Conservation (phyloP, 1,140 invertebrate genomes). For the Heliconius hermathena region DNA sequence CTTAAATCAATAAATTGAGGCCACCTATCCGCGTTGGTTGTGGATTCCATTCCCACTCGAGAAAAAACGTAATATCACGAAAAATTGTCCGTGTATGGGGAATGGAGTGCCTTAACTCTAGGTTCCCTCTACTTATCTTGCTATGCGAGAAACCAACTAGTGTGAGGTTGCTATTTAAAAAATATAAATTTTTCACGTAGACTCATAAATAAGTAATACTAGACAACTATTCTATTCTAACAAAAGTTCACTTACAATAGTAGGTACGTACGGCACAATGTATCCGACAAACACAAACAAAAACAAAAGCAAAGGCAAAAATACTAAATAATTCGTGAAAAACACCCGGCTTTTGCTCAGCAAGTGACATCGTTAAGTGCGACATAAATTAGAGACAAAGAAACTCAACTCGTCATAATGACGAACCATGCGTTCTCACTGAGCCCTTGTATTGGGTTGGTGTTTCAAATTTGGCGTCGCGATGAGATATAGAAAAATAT, state of each 20-base stretch:
- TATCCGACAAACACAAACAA: conserved; percentile 1
- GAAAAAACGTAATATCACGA: too few species aligned
- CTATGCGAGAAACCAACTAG: too few species aligned
- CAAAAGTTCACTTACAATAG: conserved; percentile 1
- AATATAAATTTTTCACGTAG: background rate
- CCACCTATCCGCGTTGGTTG: too few species aligned
- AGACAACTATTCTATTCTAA: background rate
- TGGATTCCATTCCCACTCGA: too few species aligned
- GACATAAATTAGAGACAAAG: conserved; percentile 31
- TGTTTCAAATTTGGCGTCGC: background rate
- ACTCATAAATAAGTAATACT: background rate
- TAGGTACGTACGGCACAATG: background rate
- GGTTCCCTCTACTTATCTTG: too few species aligned
- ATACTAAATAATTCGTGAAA: conserved; percentile 13
- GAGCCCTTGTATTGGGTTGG: background rate
- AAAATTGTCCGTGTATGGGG: too few species aligned
- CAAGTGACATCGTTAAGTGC: conserved; percentile 21
- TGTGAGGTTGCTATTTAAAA: too few species aligned
- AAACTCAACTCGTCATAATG: conserved; percentile 25
- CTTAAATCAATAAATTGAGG: too few species aligned
- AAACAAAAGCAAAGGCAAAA: conserved; percentile 7
- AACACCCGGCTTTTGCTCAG: conserved; percentile 7
- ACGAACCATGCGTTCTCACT: conserved; percentile 17
- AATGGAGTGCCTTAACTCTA: too few species aligned
- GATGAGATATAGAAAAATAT: background rate